Conservation (phyloP, 2,113 vertebrate genomes). For the Hiodon alosoides region DNA sequence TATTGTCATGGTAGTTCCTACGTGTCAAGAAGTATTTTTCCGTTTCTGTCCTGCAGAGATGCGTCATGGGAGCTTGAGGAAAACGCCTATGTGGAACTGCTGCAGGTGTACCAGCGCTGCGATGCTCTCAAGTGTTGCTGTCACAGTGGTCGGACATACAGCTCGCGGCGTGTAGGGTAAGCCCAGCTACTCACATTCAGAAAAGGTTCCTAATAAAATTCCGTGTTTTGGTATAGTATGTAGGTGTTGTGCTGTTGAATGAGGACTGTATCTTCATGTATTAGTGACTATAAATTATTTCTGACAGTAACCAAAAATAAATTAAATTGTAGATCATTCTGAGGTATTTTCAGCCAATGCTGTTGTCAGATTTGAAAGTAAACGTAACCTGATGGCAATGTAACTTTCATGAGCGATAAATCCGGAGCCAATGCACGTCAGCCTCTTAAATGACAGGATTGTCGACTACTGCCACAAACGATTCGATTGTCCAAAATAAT, state of each 20-base stretch:
- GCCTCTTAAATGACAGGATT: no score
- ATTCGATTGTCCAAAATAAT: not conserved
- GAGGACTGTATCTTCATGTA: no score
- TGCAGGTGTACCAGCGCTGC: conserved; percentile 79
- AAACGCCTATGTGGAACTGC: conserved; percentile 85
- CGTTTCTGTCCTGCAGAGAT: conserved; percentile 67
- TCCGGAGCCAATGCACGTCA: no score
- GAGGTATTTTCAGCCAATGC: no score
- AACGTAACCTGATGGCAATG: no score
- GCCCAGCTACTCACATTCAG: not conserved
- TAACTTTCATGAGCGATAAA: no score
- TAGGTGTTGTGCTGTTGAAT: no score
- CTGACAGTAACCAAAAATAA: no score
- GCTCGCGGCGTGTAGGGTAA: conserved; percentile 71
- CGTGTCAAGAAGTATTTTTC: not conserved
- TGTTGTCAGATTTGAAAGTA: no score
- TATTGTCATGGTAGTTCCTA: not conserved
- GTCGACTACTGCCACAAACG: no score
- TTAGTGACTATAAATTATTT: no score
- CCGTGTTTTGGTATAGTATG: not conserved
- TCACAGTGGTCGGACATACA: conserved; percentile 71
- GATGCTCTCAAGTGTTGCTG: conserved; percentile 75
- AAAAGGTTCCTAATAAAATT: not conserved
- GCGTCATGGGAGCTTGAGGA: conserved; percentile 97
- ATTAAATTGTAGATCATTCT: no score